Conservation (phyloP, 2,888 invertebrate genomes). For the Erebia aethiops region DNA sequence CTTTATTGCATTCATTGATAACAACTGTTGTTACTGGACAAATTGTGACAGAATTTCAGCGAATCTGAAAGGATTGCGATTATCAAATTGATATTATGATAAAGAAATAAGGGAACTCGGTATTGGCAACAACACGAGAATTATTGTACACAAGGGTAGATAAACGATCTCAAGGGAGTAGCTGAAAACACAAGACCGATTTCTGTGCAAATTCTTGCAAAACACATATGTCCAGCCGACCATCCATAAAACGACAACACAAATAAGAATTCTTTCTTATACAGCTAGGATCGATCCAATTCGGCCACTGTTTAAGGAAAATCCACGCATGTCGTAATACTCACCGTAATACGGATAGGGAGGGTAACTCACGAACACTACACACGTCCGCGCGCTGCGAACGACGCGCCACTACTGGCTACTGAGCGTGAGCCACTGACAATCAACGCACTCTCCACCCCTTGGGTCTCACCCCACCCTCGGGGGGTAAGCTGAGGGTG, state of each 20-base stretch:
- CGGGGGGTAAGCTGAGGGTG: conserved; percentile 1
- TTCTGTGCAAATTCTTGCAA: neutral
- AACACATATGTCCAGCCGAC: neutral
- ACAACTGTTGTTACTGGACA: no score
- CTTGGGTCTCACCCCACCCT: conserved; percentile 24
- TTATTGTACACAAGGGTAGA: no score
- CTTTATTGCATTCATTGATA: no score
- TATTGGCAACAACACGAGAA: no score
- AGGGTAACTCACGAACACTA: conserved; percentile 1
- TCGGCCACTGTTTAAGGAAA: neutral
- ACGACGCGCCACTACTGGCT: conserved; percentile 31
- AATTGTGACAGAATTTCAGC: no score
- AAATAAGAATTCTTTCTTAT: neutral
- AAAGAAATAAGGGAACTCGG: no score
- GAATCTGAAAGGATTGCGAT: no score
- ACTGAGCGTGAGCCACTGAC: neutral
- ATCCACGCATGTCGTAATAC: conserved; percentile 9
- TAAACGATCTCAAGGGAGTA: no score
- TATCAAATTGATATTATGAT: no score
- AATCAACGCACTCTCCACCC: neutral
- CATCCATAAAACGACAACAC: neutral
- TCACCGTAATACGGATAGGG: conserved; percentile 20
- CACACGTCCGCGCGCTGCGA: conserved; percentile 27
- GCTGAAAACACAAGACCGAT: neutral
- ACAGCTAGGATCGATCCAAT: neutral